Conservation (phyloP, 2,888 invertebrate genomes). For the Mamestra brassicae region DNA sequence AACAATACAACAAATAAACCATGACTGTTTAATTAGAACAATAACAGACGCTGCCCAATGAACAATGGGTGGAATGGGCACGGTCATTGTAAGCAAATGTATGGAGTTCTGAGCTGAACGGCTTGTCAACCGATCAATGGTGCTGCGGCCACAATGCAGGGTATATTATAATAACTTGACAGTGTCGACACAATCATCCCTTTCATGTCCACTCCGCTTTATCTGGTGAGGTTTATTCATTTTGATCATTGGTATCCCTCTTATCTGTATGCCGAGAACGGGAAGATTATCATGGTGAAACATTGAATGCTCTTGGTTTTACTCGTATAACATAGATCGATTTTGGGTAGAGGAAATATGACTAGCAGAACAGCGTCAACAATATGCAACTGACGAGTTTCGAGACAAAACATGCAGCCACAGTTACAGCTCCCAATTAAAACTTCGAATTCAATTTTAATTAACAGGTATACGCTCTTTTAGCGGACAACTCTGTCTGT, state of each 20-base stretch:
- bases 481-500: background rate
- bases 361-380: background rate
- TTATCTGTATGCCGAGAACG: constrained; percentile 35
- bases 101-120: background rate
- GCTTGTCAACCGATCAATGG: constrained; percentile 10
- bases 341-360: background rate
- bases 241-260: constrained; percentile 14
- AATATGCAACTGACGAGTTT: background rate
- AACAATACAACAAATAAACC: constrained; percentile 56
- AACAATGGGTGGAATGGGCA: constrained; percentile 42
- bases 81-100: constrained; percentile 32
- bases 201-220: constrained; percentile 35
- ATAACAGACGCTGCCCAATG: constrained; percentile 56
- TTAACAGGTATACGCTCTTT: background rate
- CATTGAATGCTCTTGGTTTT: background rate
- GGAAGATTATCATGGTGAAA: constrained; percentile 10
- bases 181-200: constrained; percentile 30
- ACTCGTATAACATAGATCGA: background rate
- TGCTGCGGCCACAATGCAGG: constrained; percentile 18
- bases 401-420: background rate
- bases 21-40: constrained; percentile 61
- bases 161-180: constrained; percentile 1
- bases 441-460: background rate
- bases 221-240: constrained; percentile 36
- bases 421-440: background rate